Percentiles rank a stretch among this genome's conserved stretches.
phyloP scores from a whole-genome alignment of 2,888 invertebrate genomes.

The Diploptera punctata region DNA sequence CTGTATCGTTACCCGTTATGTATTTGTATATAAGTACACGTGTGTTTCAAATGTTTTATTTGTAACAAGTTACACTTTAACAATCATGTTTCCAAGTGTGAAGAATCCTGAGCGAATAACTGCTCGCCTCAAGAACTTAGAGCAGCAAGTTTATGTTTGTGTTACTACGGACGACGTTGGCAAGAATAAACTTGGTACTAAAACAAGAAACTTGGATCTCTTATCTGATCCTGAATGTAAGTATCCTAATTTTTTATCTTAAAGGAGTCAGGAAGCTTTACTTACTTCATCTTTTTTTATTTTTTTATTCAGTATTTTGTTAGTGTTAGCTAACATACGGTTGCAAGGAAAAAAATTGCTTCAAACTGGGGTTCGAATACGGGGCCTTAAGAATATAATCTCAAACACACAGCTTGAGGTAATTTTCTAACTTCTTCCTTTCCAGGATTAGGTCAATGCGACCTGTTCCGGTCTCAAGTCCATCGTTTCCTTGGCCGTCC shows the following conservation, averaged over 20 bases:
- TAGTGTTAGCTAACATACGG: not conserved
- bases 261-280: not conserved
- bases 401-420: not conserved
- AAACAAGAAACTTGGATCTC: not conserved
- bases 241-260: not conserved
- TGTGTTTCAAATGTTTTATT: not conserved
- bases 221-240: not conserved
- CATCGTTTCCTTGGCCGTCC: too few relatives aligned
- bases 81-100: slow-evolving; percentile 2
- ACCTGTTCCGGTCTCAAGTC: too few relatives aligned
- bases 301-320: not conserved
- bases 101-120: not conserved
- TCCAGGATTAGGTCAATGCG: too few relatives aligned
- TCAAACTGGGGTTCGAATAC: too few relatives aligned
- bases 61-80: not conserved
- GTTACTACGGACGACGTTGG: not conserved
- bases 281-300: not conserved
- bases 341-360: not conserved
- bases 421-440: too few relatives aligned
- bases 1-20: too few relatives aligned
- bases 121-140: not conserved
- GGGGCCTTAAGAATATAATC: too few relatives aligned
- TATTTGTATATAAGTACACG: too few relatives aligned
- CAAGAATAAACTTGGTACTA: not conserved
- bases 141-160: not conserved